These are phyloP conservation scores for Hapalemur alaotrensis DNA, from an alignment of 2,797 vertebrate genomes.

Conservation along the genomic window DNA sequence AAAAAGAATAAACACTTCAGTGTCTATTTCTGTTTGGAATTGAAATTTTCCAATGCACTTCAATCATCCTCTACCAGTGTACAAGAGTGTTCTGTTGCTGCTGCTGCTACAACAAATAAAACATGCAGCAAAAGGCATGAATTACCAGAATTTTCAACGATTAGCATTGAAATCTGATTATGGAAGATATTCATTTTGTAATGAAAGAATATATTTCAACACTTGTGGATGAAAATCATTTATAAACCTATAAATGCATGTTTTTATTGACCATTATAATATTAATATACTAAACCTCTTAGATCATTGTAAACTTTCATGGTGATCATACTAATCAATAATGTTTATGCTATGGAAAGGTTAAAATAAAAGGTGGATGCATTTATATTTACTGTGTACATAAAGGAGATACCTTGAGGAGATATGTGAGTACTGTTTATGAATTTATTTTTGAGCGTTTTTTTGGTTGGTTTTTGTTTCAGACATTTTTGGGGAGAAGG, in stretches of 20 bases:
- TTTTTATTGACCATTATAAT: not conserved
- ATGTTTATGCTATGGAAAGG: not conserved
- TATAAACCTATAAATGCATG: conserved; percentile 4
- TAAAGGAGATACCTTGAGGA: not conserved
- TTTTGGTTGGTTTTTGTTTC: not conserved
- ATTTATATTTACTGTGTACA: not conserved
- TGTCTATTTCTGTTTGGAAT: not conserved
- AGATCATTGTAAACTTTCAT: not conserved
- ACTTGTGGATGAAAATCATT: not conserved
- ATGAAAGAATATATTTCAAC: conserved; percentile 38
- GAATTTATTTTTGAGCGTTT: not conserved
- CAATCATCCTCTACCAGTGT: not conserved
- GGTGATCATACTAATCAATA: not conserved
- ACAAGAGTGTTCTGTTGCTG: no score
- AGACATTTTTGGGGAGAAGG: not conserved
- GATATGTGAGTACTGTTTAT: not conserved
- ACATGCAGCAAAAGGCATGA: not conserved
- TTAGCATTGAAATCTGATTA: not conserved
- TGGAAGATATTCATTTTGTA: not conserved
- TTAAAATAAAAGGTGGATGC: not conserved
- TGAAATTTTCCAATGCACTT: conserved; percentile 16
- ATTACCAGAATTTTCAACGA: not conserved
- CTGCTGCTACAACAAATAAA: not conserved
- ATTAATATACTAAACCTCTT: not conserved
- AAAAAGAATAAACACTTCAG: not conserved